phyloP scores from a whole-genome alignment of 2,113 vertebrate species.

The Synchiropus splendidus region DNA sequence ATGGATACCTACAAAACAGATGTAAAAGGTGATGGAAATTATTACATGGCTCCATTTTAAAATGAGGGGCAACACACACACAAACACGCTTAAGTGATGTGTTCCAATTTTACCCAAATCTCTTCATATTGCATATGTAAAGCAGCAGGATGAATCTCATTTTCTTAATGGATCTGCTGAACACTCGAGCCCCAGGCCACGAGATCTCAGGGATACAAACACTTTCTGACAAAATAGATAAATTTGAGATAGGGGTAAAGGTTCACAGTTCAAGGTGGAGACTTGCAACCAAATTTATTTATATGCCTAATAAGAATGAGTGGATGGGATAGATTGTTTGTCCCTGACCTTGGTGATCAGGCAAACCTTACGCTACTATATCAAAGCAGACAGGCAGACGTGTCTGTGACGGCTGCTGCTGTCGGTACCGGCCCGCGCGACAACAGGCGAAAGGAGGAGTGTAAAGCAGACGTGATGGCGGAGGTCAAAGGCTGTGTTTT shows the following conservation, averaged over 20 bases:
- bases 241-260: slow-evolving; percentile 69
- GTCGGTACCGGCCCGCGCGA: slow-evolving; percentile 25
- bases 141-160: slow-evolving; percentile 39
- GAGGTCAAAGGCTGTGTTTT: slow-evolving; percentile 62
- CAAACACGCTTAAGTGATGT: too few species aligned
- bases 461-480: slow-evolving; percentile 26
- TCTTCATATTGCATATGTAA: slow-evolving; percentile 57
- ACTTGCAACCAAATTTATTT: slow-evolving; percentile 83
- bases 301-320: slow-evolving; percentile 88
- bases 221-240: slow-evolving; percentile 60
- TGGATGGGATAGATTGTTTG: slow-evolving; percentile 75
- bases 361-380: slow-evolving; percentile 60
- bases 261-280: slow-evolving; percentile 88
- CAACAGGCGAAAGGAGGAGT: slow-evolving; percentile 8
- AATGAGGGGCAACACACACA: too few species aligned
- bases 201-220: background rate
- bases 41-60: too few species aligned
- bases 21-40: too few species aligned
- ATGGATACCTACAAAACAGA: too few species aligned
- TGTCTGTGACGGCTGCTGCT: slow-evolving; percentile 17
- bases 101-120: slow-evolving; percentile 43
- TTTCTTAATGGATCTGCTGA: slow-evolving; percentile 78
- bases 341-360: slow-evolving; percentile 79
- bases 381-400: slow-evolving; percentile 51
- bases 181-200: slow-evolving; percentile 23